These are phyloP conservation scores for Chromobotia macracanthus DNA, from an alignment of 2,797 vertebrate genomes.

Conservation along the genomic window DNA sequence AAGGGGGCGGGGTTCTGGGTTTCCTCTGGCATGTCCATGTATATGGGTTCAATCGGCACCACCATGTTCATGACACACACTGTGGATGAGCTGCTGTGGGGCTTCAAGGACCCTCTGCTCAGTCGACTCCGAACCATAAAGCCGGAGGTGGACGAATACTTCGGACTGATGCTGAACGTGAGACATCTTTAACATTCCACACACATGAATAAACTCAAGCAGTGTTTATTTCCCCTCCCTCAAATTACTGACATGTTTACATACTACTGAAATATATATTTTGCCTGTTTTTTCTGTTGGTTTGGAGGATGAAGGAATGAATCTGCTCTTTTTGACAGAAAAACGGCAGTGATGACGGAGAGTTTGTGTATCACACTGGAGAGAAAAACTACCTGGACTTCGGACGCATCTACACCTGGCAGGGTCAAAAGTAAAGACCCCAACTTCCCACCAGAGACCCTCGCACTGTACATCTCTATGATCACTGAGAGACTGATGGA, in stretches of 20 bases:
- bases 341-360: conserved; percentile 74
- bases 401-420: conserved; percentile 76
- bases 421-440: conserved; percentile 73
- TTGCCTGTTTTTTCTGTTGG: neutral
- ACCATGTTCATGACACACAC: conserved; percentile 70
- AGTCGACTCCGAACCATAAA: neutral
- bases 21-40: conserved; percentile 13
- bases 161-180: conserved; percentile 81
- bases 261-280: too few species aligned
- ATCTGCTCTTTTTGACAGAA: conserved; percentile 66
- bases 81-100: conserved; percentile 80
- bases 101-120: conserved; percentile 75
- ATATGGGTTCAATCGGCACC: conserved; percentile 49
- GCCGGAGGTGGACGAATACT: conserved; percentile 67
- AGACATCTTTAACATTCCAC: too few species aligned
- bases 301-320: neutral
- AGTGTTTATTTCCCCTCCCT: too few species aligned
- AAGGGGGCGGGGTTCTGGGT: conserved; percentile 56
- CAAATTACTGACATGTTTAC: too few species aligned
- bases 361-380: conserved; percentile 80
- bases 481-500: too few species aligned
- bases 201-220: too few species aligned
- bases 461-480: too few species aligned
- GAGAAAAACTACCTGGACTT: conserved; percentile 77
- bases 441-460: too few species aligned